Evolutionary conservation across 2,888 invertebrate species (phyloP).

Genomic region (Nebria brevicollis): DNA sequence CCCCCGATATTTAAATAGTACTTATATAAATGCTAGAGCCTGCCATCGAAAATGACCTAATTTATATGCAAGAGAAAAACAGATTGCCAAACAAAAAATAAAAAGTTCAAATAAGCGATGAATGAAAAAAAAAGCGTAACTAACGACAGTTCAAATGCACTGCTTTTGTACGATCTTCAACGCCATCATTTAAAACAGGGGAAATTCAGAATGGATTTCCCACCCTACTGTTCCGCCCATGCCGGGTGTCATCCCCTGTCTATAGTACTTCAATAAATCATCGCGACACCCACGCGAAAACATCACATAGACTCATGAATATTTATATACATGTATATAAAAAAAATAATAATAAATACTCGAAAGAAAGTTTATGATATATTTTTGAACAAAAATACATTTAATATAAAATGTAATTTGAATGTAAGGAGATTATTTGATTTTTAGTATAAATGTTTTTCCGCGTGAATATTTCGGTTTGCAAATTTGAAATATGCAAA

Average conservation of each 20-base stretch:
- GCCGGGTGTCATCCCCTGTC: constrained; percentile 13
- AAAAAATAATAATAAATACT: background rate
- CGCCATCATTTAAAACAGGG: constrained; percentile 23
- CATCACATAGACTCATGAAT: background rate
- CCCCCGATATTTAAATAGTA: background rate
- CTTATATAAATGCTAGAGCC: background rate
- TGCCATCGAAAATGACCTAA: background rate
- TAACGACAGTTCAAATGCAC: constrained; percentile 41
- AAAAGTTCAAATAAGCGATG: background rate
- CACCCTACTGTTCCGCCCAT: background rate
- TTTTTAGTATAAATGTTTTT: too few species aligned
- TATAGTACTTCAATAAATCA: constrained; percentile 26
- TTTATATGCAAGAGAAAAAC: background rate
- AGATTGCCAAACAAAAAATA: background rate
- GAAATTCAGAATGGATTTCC: background rate
- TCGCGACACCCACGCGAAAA: constrained; percentile 27
- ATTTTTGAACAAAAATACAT: too few species aligned
- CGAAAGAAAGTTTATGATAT: too few species aligned
- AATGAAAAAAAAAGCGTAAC: constrained; percentile 7
- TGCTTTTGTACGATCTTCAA: constrained; percentile 28
- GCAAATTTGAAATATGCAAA: background rate
- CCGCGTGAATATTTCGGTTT: too few species aligned
- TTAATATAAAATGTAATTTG: too few species aligned
- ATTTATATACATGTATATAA: background rate
- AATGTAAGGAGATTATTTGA: too few species aligned